phyloP scores from a whole-genome alignment of 1,140 invertebrate genomes.

The Heliothis subflexa region DNA sequence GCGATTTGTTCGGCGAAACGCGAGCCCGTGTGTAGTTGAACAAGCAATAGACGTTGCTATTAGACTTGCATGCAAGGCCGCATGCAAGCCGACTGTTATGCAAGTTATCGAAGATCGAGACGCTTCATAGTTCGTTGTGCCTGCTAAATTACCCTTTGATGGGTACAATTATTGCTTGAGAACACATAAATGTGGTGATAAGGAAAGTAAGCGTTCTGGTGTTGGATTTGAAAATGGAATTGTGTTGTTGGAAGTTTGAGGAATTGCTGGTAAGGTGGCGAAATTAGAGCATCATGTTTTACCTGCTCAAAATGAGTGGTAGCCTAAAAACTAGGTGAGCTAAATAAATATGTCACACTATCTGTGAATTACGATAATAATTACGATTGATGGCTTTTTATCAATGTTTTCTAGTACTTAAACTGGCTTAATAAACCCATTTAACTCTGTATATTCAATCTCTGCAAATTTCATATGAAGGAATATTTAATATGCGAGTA shows the following conservation, averaged over 20 bases:
- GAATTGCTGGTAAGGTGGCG: too few species aligned
- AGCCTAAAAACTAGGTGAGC: too few species aligned
- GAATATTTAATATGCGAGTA: too few species aligned
- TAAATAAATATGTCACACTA: too few species aligned
- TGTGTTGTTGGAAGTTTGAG: neutral
- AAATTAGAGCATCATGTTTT: neutral
- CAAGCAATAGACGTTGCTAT: constrained; percentile 54
- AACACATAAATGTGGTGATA: constrained; percentile 36
- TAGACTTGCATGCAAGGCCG: constrained; percentile 57
- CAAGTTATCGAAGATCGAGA: constrained; percentile 52
- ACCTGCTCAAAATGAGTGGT: neutral
- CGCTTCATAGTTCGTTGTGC: constrained; percentile 18
- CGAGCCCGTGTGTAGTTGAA: constrained; percentile 40
- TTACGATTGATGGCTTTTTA: neutral
- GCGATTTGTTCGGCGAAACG: neutral
- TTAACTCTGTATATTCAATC: too few species aligned
- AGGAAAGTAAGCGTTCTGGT: neutral
- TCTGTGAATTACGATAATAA: neutral
- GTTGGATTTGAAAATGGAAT: neutral
- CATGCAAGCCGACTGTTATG: constrained; percentile 56
- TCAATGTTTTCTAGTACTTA: too few species aligned
- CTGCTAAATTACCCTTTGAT: constrained; percentile 42
- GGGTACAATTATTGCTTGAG: constrained; percentile 44
- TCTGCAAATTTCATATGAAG: too few species aligned
- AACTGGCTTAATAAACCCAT: too few species aligned